Evolutionary conservation across 2,113 vertebrate species (phyloP).

Genomic region (Entomyzon cyanotis): DNA sequence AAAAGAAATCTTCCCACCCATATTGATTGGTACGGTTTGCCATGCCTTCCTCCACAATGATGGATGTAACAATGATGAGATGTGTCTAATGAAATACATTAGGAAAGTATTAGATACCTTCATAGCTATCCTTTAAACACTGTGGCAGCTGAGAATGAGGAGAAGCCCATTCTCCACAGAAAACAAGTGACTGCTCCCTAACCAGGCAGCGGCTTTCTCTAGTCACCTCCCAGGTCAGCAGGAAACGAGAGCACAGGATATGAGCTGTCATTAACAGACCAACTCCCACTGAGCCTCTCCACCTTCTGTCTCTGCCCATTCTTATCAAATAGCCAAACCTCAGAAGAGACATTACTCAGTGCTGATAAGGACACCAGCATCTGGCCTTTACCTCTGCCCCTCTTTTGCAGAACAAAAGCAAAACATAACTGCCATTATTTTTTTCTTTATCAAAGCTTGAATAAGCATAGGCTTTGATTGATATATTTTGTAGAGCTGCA

Average conservation of each 20-base stretch:
- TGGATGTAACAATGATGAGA: not conserved
- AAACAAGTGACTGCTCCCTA: not conserved
- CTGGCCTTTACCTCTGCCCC: not conserved
- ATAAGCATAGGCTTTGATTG: not conserved
- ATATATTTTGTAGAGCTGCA: not conserved
- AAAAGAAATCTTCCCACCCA: not conserved
- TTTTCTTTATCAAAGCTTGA: not conserved
- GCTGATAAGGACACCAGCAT: not conserved
- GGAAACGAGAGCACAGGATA: not conserved
- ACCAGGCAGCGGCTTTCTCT: not conserved
- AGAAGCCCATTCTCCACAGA: accelerated
- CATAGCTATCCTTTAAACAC: not conserved
- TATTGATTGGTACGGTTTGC: not conserved
- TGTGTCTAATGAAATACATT: not conserved
- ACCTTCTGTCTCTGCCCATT: not conserved
- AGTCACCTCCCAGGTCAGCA: not conserved
- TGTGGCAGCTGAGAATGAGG: not conserved
- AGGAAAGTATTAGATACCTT: not conserved
- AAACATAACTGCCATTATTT: not conserved
- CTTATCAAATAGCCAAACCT: not conserved
- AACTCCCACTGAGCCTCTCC: not conserved
- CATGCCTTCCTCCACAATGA: not conserved
- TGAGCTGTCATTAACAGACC: not conserved
- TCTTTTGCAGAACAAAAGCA: not conserved
- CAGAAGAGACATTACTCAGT: not conserved